Base-by-base conservation (phyloP, 2,797 vertebrate genomes). In the Triplophysa yarkandensis region DNA sequence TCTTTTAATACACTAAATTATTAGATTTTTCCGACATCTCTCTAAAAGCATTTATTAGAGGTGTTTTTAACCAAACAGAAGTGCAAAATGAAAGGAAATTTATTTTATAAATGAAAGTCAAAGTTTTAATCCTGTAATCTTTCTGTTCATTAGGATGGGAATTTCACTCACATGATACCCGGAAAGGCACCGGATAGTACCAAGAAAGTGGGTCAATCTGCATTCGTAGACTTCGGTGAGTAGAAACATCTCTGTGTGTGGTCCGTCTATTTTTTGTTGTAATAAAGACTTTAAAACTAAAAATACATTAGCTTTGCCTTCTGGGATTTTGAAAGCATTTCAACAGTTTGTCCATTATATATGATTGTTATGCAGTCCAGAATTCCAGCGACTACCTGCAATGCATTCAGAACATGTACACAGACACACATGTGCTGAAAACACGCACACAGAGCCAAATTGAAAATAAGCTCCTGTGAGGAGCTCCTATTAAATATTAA, bases 191-290 rank as follows among this genome's bases (percentile, higher is more conserved):
- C 91, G 1, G 76, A 69, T 19, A 86, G 83, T 46, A 81, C 52
- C 50, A 54, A 55, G 66, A 34, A 67, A 23, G 76, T 96, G 4
- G 96, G 97, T 52, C 97, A 98, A 81, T 97, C 96, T 0, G 93
- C 95, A 14, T 97, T 99, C 81, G 93, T 92, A 9, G 97, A 99
- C 89, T 97, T 98, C 44, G 95, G 97, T 98, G 83, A 94, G 96
- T 82, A 71, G 23, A 7, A 27, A 11, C 19, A 34, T 79, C 62
- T 70, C 4, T 41, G 64, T 28, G 55, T 11, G 25, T 4, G 9
- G 14, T 34, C 10, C n/a, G 19, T 32, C 9, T 70, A 25, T 70
- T 75, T 77, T 69, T 80, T 54, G 68, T 28, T 68, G 9, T 54
- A 16, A 54, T 11, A 25, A 2, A 11, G 6, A 52, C 46, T 32